Evolutionary conservation across 1,140 invertebrate species (phyloP), one percentile per base, ranked within the genome.

Genomic region (Drosophila littoralis): DNA sequence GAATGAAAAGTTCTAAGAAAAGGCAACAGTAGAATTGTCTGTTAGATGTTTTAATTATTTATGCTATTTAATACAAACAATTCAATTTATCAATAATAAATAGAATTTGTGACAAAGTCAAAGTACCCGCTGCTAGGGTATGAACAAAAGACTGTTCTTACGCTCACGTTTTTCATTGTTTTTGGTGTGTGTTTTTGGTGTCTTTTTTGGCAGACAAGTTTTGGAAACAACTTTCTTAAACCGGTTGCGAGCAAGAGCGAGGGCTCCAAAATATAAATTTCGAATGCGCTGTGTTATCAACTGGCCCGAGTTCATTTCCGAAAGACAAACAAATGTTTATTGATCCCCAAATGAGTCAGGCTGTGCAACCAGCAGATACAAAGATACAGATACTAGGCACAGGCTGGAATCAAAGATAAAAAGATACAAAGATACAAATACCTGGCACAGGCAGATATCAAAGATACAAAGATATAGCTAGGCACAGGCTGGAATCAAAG

Each of bases 221-320:
- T 67, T 55, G 7, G 40, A 64, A 75, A 74, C 75, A 67, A 80
- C 79, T 88, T 88, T 88, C 84, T 69, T 72, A 89, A 88, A 88
- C 83, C 79, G 83, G 83, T 88, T 88, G 32, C 3, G 12, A 48
- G 17, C 32, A 51, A 45, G 40, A n/a, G 22, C 9, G 12, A 33
- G 42, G 13, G 40, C 9, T 38, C n/a, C 28, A 36, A 36, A 22
- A 36, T 64, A 17, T 1, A 42, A 13, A 55, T 51, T 55, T 57
- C 46, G 8, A 7, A 40, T 45, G 32, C 50, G 15, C n/a, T 12
- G 36, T 61, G 42, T 45, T 70, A 55, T 48, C 43, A 48, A 17
- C 7, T 9, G 33, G 32, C 12, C n/a, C 33, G 42, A 48, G 43
- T 10, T 48, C 33, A 36, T 58, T 33, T 54, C 7, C 10, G 36